phyloP scores from a whole-genome alignment of 2,113 vertebrate genomes.

The Nannospalax galili region DNA sequence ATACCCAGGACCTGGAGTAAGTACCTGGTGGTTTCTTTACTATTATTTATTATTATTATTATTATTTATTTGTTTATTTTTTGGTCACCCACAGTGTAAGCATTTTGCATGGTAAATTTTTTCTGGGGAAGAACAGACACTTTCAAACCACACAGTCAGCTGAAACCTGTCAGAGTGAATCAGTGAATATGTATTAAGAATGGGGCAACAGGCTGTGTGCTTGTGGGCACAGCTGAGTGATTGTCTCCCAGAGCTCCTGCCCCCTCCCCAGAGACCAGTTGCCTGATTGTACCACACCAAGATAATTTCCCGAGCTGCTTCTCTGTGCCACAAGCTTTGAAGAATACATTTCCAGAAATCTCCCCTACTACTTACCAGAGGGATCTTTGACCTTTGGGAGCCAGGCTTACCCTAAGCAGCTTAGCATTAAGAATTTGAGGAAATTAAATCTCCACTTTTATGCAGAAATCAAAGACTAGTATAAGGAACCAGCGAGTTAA shows the following conservation, averaged over 20 bases:
- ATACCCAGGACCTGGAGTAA: not conserved
- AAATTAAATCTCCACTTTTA: constrained; percentile 46
- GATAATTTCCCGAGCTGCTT: constrained; percentile 4
- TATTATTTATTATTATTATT: too few relatives aligned
- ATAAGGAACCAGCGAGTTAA: not conserved
- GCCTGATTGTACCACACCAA: not conserved
- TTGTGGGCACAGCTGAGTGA: not conserved
- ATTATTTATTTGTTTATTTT: too few relatives aligned
- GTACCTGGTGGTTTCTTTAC: not conserved
- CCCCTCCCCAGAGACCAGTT: not conserved
- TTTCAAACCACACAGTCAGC: not conserved
- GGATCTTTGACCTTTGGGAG: not conserved
- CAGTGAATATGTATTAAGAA: not conserved
- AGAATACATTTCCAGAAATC: constrained; percentile 41
- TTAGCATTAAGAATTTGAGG: constrained; percentile 61
- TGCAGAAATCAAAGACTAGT: constrained; percentile 65
- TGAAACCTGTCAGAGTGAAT: constrained; percentile 21
- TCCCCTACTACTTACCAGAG: not conserved
- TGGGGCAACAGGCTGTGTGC: not conserved
- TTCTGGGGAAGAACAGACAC: not conserved
- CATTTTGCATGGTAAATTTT: constrained; percentile 41
- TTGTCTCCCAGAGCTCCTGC: not conserved
- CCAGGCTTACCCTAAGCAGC: constrained; percentile 57
- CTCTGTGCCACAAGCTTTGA: not conserved
- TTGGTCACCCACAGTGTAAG: not conserved